Evolutionary conservation across 2,797 vertebrate species (phyloP), one percentile per base, ranked within the genome.

Genomic region (Danio albolineatus): DNA sequence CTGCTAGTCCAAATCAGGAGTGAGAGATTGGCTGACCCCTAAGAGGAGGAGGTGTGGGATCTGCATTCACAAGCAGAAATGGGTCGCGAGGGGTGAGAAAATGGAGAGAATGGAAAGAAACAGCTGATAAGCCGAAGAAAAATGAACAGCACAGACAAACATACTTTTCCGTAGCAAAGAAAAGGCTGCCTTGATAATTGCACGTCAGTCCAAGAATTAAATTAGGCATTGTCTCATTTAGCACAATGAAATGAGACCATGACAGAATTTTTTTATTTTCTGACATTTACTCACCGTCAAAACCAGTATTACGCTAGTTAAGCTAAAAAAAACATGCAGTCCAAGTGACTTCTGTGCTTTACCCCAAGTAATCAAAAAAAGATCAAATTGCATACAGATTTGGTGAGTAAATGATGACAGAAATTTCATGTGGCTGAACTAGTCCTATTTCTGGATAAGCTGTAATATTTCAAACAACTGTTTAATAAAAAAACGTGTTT

Each of bases 21-120:
- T 74, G 39, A 61, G 46, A 60, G 54, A 79, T 64, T 79, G 59
- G 48, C 76, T 82, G 81, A 83, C 71, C 81, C 62, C 71, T 75
- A 38, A 17, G 62, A 79, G 21, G 8, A 72, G 43, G 64, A 13
- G 48, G 64, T 69, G 76, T 74, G 71, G 76, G 56, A 56, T 79
- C 66, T 69, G 39, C 76, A 74, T 74, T 79, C 39, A 46, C 76
- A 79, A 75, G 36, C 62, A 83, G 76, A 70, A 67, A 66, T 74
- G 44, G 71, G 71, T 39, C 10, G 21, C 9, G 39, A 62, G 44
- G 60, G 44, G 61, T 0, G 49, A 54, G 56, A 54, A 70, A 70
- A 64, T 70, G 10, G 53, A 73, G n/a, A 51, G 59, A 67, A 65
- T 41, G 1, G 36, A 48, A 53, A 69, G 36, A 73, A 61, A 73